Conservation (phyloP, 1,140 invertebrate species). For the Cotesia vestalis region DNA sequence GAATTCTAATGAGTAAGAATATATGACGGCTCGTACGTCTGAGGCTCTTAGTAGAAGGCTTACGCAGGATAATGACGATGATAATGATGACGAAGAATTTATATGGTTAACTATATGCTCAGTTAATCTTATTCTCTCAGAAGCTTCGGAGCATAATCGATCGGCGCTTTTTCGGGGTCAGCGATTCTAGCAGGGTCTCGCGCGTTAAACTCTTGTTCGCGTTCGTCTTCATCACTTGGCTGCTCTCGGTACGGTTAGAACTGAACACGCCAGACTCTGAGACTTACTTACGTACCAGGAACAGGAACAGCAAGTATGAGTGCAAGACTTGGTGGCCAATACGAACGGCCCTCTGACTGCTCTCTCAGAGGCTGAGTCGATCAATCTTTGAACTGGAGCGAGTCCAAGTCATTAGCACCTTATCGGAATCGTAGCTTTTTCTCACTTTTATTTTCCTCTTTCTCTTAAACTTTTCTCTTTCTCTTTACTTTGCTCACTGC, state of each 20-base stretch:
- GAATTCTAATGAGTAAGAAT: too few relatives aligned
- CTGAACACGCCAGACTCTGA: background rate
- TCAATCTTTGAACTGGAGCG: conserved; percentile 41
- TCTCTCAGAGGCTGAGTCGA: conserved; percentile 26
- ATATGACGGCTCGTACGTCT: too few relatives aligned
- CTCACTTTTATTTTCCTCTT: conserved; percentile 16
- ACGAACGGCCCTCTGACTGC: background rate
- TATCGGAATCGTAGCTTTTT: conserved; percentile 40
- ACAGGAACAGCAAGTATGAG: too few relatives aligned
- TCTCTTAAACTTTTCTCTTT: background rate
- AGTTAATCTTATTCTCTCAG: conserved; percentile 27
- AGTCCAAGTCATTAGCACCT: conserved; percentile 41
- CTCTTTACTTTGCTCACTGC: too few relatives aligned
- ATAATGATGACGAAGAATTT: too few relatives aligned
- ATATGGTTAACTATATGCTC: too few relatives aligned
- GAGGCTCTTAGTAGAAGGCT: too few relatives aligned
- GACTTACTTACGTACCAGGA: background rate
- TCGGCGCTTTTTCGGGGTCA: conserved; percentile 37
- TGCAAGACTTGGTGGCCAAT: background rate
- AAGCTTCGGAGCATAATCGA: conserved; percentile 31
- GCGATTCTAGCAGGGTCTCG: conserved; percentile 26
- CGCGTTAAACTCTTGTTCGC: background rate
- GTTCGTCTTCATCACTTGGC: conserved; percentile 19
- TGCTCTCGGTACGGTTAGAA: background rate
- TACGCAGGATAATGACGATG: too few relatives aligned